A percentile compares a stretch with the other conserved stretches of the same genome.
phyloP scores from a whole-genome alignment of 2,113 vertebrate genomes.

The Rhabdornis inornatus region DNA sequence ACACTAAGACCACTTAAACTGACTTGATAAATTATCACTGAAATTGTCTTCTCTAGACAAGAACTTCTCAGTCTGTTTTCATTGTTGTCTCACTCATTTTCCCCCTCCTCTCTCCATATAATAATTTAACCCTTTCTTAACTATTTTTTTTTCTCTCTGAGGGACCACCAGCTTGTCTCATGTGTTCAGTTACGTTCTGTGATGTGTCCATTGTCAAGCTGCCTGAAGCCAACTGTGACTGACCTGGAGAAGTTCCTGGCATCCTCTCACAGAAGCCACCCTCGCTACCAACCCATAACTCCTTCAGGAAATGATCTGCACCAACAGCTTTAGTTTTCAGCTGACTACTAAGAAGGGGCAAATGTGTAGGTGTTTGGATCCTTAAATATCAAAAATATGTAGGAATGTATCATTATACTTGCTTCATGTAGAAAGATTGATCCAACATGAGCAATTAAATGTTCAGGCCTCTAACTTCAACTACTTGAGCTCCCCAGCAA shows the following conservation, averaged over 20 bases:
- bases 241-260: neutral
- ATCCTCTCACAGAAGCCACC: neutral
- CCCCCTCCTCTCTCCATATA: rapidly evolving
- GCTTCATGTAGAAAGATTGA: neutral
- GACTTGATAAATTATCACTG: neutral
- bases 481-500: neutral
- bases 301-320: neutral
- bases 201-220: rapidly evolving
- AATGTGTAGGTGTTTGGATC: neutral
- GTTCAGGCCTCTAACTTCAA: neutral
- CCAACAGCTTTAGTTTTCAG: neutral
- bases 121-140: neutral
- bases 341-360: neutral
- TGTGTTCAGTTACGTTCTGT: neutral
- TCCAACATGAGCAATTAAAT: neutral
- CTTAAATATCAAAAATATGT: neutral
- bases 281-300: too few relatives aligned
- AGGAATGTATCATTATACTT: neutral
- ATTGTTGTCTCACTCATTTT: neutral
- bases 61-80: neutral
- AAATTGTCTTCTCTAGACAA: neutral
- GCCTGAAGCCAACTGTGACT: neutral
- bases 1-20: neutral
- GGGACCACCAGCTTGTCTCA: neutral
- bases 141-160: neutral